phyloP scores from a whole-genome alignment of 2,888 invertebrate species.

The Helobdella robusta region DNA sequence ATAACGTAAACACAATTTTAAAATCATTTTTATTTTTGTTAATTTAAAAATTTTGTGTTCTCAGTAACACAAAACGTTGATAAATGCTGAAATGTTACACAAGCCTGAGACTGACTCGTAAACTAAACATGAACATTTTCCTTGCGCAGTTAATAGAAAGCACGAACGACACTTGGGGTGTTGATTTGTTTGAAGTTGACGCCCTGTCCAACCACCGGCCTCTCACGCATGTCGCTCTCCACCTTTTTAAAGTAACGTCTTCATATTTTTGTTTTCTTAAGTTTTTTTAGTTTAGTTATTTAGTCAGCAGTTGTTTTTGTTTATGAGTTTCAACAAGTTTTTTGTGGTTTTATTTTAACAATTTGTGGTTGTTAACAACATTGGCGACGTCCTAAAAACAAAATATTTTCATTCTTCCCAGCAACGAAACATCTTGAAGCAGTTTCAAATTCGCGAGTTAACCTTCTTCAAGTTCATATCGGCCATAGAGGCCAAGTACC shows the following conservation, averaged over 20 bases:
- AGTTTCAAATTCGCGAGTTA: conserved; percentile 1
- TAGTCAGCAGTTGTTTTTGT: not conserved
- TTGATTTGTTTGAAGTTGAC: conserved; percentile 21
- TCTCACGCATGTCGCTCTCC: conserved; percentile 16
- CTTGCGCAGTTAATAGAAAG: conserved; percentile 8
- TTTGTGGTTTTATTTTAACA: not conserved
- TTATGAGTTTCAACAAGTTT: not conserved
- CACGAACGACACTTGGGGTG: conserved; percentile 21
- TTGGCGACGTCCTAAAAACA: not conserved
- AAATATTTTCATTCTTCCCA: not conserved
- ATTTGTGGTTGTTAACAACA: not conserved
- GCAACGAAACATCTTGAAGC: conserved; percentile 10
- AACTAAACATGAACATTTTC: too few species aligned
- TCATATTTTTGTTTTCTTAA: too few species aligned
- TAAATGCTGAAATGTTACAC: too few species aligned
- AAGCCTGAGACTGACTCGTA: too few species aligned
- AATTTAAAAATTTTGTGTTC: too few species aligned
- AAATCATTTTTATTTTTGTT: too few species aligned
- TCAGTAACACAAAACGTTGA: too few species aligned
- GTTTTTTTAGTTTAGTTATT: not conserved
- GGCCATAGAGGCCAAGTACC: conserved; percentile 9
- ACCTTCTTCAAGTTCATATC: conserved; percentile 11
- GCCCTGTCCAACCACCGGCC: conserved; percentile 5
- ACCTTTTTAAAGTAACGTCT: conserved; percentile 21
- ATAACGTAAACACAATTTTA: too few species aligned